Evolutionary conservation across 2,113 vertebrate genomes (phyloP), one percentile per base, ranked within the genome.

Genomic region (Neofelis nebulosa): DNA sequence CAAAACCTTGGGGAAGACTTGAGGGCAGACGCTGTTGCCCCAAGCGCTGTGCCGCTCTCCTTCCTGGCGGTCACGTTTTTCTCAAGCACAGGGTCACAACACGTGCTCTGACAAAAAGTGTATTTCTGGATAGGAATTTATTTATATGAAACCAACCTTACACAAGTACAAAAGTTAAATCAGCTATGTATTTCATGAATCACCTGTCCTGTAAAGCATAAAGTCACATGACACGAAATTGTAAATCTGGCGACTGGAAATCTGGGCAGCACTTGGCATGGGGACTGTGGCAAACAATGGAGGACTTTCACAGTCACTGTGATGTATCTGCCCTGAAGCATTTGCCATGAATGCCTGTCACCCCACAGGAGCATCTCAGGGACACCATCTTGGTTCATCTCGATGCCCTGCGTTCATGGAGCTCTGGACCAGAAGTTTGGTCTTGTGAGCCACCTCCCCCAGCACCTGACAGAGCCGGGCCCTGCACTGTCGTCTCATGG

Each of bases 191-290:
- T 41, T 90, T 87, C 76, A 48, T 48, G 41, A 83, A 81, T 57
- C 36, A 52, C 69, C 38, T 93, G 96, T 94, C 90, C 84, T 71
- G 13, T 81, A 93, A 87, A 93, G 65, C 91, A 82, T 79, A 81
- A 76, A n/a, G 57, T 74, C n/a, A 41, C 38, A 61, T 66, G 48
- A 92, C 78, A 96, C 94, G 88, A 48, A 82, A 50, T 65, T 45
- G 0, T 74, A 61, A 57, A 55, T 29, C 45, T 33, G 73, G 74
- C 2, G 4, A 45, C 2, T 45, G 65, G 45, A 85, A 88, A 25
- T 36, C n/a, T 52, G 84, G 0, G 9, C 14, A 45, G 15, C 10
- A 16, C n/a, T 29, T 29, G 65, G 80, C 57, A 57, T 13, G 89
- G 33, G 33, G 65, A 63, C 52, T 1, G 2, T 0, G 4, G 18